Evolutionary conservation across 2,113 vertebrate species (phyloP), one percentile per base, ranked within the genome.

Genomic region (Microcebus murinus): DNA sequence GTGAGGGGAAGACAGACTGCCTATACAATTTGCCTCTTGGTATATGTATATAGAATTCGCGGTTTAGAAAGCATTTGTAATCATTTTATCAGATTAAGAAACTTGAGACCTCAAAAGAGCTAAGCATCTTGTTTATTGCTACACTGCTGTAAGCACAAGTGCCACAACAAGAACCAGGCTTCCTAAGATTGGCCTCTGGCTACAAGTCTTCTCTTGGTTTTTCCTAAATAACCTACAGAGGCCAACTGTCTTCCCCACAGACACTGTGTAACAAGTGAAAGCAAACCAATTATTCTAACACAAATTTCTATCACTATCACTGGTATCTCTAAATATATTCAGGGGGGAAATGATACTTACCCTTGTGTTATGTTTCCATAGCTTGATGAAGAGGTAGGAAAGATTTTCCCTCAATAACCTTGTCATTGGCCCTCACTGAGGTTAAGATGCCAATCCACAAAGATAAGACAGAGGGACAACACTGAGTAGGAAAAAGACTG

Each of bases 341-440:
- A 14, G 25, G 42, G 50, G 20, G 45, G 76, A 88, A 95, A 57
- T 74, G 70, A 21, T 39, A 88, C n/a, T 83, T 86, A 67, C 20
- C 57, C 57, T 95, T 83, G 25, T 42, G 2, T 57, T 57, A 50
- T 13, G 1, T 50, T 34, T 29, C 48, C 55, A 79, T 21, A 94
- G n/a, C 42, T 65, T 87, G 20, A 94, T 59, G 59, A 4, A 85
- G 31, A 71, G 71, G 11, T 67, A 80, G 27, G 48, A 84, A 68
- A 71, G 27, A 31, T 36, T 93, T 92, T 48, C 29, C 39, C 71
- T 29, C 79, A 74, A 83, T 63, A 42, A 52, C 8, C 52, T 18
- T 91, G 52, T 87, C 50, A 91, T 91, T 90, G 88, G n/a, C 68
- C 70, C 61, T 92, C 59, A 91, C 4, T 82, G 20, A 89, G 39